These are phyloP conservation scores for Strigops habroptila DNA, from an alignment of 2,113 vertebrate genomes.

Conservation along the genomic window DNA sequence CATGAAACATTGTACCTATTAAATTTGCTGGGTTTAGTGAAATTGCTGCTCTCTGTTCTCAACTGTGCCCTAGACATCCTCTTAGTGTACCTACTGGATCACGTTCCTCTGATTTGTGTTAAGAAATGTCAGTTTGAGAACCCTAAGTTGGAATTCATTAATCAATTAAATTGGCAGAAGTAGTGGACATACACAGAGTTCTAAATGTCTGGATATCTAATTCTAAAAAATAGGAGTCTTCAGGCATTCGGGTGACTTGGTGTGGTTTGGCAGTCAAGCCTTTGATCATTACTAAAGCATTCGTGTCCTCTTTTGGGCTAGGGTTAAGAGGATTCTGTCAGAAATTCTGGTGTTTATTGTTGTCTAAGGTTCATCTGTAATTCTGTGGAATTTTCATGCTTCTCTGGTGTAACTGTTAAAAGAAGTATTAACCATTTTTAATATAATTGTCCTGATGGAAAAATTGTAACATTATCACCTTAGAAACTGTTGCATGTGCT, in stretches of 20 bases:
- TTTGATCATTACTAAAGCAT: not conserved
- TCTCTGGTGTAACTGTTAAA: not conserved
- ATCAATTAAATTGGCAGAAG: not conserved
- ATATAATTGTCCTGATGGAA: not conserved
- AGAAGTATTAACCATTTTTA: not conserved
- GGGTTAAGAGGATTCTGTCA: not conserved
- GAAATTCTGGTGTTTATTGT: not conserved
- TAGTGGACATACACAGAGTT: not conserved
- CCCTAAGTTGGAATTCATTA: not conserved
- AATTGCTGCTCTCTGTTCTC: not conserved
- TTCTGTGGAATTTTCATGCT: not conserved
- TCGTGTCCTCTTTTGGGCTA: not conserved
- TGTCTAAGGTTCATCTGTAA: not conserved
- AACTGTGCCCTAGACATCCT: not conserved
- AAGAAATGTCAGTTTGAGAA: not conserved
- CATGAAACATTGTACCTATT: not conserved
- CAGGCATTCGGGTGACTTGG: not conserved
- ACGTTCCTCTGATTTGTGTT: not conserved
- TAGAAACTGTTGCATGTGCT: not conserved
- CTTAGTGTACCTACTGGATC: not conserved
- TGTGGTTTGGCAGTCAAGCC: not conserved
- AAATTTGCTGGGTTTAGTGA: not conserved
- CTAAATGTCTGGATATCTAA: not conserved
- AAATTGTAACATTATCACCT: not conserved
- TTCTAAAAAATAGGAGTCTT: not conserved